Evolutionary conservation across 2,888 invertebrate genomes (phyloP).

Genomic region (Eristalinus sepulchralis): DNA sequence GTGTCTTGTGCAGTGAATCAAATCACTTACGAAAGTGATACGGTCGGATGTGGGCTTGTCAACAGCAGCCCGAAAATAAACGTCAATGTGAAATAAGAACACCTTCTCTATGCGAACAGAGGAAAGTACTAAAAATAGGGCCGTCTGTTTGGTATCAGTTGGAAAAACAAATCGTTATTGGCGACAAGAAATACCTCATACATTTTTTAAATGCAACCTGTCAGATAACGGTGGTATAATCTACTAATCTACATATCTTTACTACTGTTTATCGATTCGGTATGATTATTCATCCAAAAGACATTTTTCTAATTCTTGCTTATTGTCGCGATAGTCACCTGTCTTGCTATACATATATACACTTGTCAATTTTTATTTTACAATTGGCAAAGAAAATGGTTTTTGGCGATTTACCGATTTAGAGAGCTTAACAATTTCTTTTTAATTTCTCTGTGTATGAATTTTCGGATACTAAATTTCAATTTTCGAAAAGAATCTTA

Average conservation of each 20-base stretch:
- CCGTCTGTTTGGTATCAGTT: neutral
- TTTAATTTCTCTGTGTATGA: too few species aligned
- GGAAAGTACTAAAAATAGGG: neutral
- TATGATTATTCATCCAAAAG: neutral
- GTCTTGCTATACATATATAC: too few species aligned
- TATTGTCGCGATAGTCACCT: too few species aligned
- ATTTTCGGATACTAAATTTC: too few species aligned
- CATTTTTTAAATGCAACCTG: neutral
- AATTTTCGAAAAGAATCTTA: too few species aligned
- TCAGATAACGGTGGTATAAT: neutral
- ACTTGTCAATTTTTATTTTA: too few species aligned
- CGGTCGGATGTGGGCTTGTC: too few species aligned
- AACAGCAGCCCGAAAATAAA: too few species aligned
- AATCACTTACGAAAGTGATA: neutral
- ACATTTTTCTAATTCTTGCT: too few species aligned
- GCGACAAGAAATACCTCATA: neutral
- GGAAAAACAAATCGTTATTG: neutral
- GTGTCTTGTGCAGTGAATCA: constrained; percentile 28
- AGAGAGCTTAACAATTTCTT: too few species aligned
- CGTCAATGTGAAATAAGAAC: neutral
- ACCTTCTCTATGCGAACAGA: neutral
- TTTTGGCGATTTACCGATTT: too few species aligned
- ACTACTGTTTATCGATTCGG: neutral
- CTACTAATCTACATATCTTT: neutral
- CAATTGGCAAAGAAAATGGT: too few species aligned